phyloP scores from a whole-genome alignment of 2,797 vertebrate species.

The Falco biarmicus region DNA sequence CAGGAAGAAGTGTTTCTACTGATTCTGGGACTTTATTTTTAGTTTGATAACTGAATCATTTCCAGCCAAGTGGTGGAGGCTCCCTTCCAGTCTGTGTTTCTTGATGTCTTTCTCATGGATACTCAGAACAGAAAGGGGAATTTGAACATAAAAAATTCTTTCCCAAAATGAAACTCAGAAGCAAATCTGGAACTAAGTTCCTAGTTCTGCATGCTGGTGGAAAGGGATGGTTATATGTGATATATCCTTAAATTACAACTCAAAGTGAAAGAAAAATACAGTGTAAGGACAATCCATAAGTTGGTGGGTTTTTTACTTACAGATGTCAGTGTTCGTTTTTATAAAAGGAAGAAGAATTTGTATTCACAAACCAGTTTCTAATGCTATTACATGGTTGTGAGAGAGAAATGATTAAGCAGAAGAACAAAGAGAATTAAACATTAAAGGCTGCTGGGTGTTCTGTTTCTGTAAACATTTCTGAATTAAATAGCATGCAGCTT shows the following conservation, averaged over 20 bases:
- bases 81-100: background rate
- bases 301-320: background rate
- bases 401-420: background rate
- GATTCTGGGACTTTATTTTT: background rate
- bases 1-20: background rate
- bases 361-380: background rate
- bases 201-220: background rate
- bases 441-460: background rate
- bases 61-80: background rate
- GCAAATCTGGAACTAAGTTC: background rate
- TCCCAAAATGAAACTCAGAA: background rate
- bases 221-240: background rate
- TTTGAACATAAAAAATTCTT: background rate
- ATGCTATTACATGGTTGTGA: background rate
- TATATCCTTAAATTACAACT: background rate
- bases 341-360: background rate
- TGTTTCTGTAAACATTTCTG: conserved; percentile 10
- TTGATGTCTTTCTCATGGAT: background rate
- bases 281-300: background rate
- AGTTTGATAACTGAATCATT: background rate
- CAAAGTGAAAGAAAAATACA: background rate
- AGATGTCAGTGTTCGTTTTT: background rate
- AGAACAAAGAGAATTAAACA: conserved; percentile 7
- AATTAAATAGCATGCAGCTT: background rate
- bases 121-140: background rate